These are phyloP conservation scores for Sebastes goodei DNA, from an alignment of 2,797 vertebrate species.

Conservation along the genomic window DNA sequence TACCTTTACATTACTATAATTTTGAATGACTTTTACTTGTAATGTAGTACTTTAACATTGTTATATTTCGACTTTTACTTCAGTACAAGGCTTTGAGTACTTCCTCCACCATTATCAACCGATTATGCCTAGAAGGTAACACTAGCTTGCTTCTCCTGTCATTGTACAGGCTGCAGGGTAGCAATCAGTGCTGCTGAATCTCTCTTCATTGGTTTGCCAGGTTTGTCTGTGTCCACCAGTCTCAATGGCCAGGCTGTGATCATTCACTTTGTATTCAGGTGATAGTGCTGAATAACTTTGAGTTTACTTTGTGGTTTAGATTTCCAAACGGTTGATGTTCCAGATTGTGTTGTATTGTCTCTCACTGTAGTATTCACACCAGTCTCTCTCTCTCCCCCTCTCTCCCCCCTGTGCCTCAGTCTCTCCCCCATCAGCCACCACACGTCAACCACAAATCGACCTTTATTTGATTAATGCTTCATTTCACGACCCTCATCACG, in stretches of 20 bases:
- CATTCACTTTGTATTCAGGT: background rate
- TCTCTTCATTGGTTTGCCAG: background rate
- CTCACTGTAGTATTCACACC: background rate
- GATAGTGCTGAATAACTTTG: background rate
- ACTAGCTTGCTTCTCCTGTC: background rate
- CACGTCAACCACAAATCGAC: slow-evolving; percentile 54
- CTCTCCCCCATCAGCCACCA: slow-evolving; percentile 5
- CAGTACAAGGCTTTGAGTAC: background rate
- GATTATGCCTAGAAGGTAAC: background rate
- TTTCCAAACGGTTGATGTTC: background rate
- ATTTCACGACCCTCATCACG: slow-evolving; percentile 44
- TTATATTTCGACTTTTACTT: background rate
- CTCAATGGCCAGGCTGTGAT: background rate
- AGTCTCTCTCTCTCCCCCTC: background rate
- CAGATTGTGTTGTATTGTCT: background rate
- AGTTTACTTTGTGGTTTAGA: background rate
- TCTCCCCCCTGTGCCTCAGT: background rate
- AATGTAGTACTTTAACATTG: background rate
- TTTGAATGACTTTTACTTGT: background rate
- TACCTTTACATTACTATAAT: background rate
- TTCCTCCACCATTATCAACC: background rate
- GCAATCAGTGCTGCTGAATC: background rate
- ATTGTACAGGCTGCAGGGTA: background rate
- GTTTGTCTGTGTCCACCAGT: slow-evolving; percentile 12
- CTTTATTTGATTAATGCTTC: slow-evolving; percentile 63